Evolutionary conservation across 2,797 vertebrate species (phyloP).

Genomic region (Vultur gryphus): DNA sequence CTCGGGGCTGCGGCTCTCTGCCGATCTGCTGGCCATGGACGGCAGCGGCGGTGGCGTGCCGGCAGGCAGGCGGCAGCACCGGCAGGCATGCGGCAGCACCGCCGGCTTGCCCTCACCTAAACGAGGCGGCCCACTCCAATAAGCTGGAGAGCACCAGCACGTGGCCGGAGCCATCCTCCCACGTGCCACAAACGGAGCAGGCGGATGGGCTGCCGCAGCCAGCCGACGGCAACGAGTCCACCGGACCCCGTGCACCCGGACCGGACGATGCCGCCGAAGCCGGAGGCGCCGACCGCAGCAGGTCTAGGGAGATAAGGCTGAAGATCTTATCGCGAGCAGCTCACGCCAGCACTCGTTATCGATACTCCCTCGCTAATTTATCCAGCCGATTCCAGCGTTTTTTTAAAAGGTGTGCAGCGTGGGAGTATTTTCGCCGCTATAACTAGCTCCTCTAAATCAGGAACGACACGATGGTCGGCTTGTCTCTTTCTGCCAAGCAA

Average conservation of each 20-base stretch:
- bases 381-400: background rate
- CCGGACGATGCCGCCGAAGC: background rate
- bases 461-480: background rate
- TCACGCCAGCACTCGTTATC: background rate
- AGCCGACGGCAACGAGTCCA: background rate
- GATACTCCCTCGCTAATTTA: background rate
- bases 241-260: too few species aligned
- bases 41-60: too few species aligned
- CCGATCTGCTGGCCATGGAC: background rate
- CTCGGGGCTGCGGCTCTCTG: background rate
- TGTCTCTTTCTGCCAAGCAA: background rate
- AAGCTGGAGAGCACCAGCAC: background rate
- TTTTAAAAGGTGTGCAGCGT: background rate
- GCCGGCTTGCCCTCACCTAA: fast-evolving
- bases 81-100: background rate
- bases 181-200: fast-evolving
- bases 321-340: background rate
- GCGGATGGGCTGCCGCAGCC: background rate
- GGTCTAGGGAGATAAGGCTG: background rate
- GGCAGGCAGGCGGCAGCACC: background rate
- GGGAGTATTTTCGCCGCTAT: background rate
- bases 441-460: conserved; percentile 4
- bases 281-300: fast-evolving
- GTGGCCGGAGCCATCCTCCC: background rate
- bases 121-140: fast-evolving